Evolutionary conservation across 2,888 invertebrate genomes (phyloP), one percentile per base, ranked within the genome.

Genomic region (Phania funesta): DNA sequence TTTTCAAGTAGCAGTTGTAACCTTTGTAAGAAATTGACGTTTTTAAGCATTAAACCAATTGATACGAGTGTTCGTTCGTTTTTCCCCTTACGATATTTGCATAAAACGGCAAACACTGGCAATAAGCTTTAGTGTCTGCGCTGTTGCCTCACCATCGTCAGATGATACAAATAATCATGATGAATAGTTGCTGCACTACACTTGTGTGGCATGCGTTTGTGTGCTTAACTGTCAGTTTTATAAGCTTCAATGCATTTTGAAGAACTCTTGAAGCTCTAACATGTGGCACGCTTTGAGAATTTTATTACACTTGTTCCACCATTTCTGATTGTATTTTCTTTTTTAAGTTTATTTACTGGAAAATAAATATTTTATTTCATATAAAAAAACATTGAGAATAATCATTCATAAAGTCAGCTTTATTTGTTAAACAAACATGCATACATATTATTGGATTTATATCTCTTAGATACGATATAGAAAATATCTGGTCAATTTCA

Each of bases 261-360:
- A 73, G 18, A 68, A 58, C 32, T 68, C 64, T 81, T 56, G 44
- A 70, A 77, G 74, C 76, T 74, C 50, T 35, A 84, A 80, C 84
- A 84, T 84, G 56, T 84, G 84, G 84, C 84, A 82, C 77, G 82
- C 82, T 84, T 82, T 84, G 82, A 80, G 80, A 80, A 80, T 82
- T 80, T 84, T 84, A 82, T 84, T 82, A 68, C 82, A 77, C 77
- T 76, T 82, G 65, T 74, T 62, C 46, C 54, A 41, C 52, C 38
- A 41, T 48, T 46, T 64, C 29, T 41, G 11, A 22, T 41, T 20
- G 9, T 16, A 3, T 29, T 29, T 54, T 50, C 2, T 16, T 56
- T n/a, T n/a, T n/a, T n/a, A n/a, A n/a, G n/a, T n/a, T n/a, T n/a
- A n/a, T n/a, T n/a, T n/a, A n/a, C 52, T 44, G 44, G 35, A 44